Evolutionary conservation across 2,113 vertebrate species (phyloP).

Genomic region (Hiodon alosoides): DNA sequence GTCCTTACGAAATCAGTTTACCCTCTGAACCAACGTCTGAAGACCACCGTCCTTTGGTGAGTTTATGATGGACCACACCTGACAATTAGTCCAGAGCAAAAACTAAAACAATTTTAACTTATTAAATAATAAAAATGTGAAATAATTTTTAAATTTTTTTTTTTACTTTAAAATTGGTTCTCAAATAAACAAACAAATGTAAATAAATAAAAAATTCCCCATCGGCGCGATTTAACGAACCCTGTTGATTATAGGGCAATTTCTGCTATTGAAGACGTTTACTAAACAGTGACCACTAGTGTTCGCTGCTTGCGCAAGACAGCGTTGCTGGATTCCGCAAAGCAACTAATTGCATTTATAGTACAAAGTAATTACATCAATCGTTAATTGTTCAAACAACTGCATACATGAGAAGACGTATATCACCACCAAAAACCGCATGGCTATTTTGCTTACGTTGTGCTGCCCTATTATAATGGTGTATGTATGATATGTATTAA

Average conservation of each 20-base stretch:
- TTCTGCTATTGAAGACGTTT: background rate
- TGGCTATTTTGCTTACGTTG: background rate
- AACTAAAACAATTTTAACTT: background rate
- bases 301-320: slow-evolving; percentile 64
- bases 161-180: too few species aligned
- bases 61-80: too few species aligned
- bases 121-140: background rate
- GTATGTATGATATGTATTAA: too few species aligned
- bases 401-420: background rate
- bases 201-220: slow-evolving; percentile 10
- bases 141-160: too few species aligned
- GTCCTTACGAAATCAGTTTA: too few species aligned
- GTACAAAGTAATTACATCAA: slow-evolving; percentile 27
- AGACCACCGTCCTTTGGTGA: too few species aligned
- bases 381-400: slow-evolving; percentile 15
- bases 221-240: slow-evolving; percentile 10
- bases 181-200: slow-evolving; percentile 42
- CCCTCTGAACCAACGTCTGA: too few species aligned
- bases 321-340: slow-evolving; percentile 62
- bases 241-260: slow-evolving; percentile 42
- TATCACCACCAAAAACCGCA: background rate
- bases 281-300: slow-evolving; percentile 64
- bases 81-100: too few species aligned
- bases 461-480: too few species aligned
- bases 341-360: slow-evolving; percentile 62